A percentile compares a stretch with the other conserved stretches of the same genome.
phyloP scores from a whole-genome alignment of 2,797 vertebrate genomes.

The Catostomus latipinnis region DNA sequence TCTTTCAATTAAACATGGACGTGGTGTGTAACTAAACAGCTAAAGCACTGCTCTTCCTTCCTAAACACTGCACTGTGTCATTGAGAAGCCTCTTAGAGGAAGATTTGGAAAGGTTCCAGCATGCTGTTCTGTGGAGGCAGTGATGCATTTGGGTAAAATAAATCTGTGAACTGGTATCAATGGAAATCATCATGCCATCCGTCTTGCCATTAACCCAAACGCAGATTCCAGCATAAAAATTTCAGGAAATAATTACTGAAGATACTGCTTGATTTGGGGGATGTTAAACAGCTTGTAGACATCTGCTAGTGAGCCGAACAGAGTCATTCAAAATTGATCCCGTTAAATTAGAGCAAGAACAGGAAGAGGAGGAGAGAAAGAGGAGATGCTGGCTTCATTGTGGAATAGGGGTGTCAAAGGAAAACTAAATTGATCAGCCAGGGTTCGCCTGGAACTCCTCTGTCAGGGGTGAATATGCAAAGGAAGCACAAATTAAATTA shows the following conservation, averaged over 20 bases:
- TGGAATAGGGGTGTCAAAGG: slow-evolving; percentile 88
- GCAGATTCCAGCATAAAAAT: slow-evolving; percentile 94
- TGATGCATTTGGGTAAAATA: slow-evolving; percentile 45
- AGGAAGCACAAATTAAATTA: slow-evolving; percentile 99
- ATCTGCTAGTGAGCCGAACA: slow-evolving; percentile 96
- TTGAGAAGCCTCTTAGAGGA: slow-evolving; percentile 39
- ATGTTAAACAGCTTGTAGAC: slow-evolving; percentile 99
- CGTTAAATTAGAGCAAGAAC: slow-evolving; percentile 86
- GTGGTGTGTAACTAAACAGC: slow-evolving; percentile 1
- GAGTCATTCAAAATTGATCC: slow-evolving; percentile 99
- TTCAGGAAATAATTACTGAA: slow-evolving; percentile 97
- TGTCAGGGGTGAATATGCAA: slow-evolving; percentile 98
- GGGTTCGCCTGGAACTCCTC: slow-evolving; percentile 90
- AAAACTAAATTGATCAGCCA: slow-evolving; percentile 89
- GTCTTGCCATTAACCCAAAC: slow-evolving; percentile 88
- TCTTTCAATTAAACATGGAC: background rate
- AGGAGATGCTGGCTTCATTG: slow-evolving; percentile 79
- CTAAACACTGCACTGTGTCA: slow-evolving; percentile 20
- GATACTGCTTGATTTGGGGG: slow-evolving; percentile 97
- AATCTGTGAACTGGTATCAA: slow-evolving; percentile 55
- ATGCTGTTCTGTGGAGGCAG: slow-evolving; percentile 24
- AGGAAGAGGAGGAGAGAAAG: slow-evolving; percentile 60
- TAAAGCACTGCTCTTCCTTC: background rate
- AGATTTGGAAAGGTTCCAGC: slow-evolving; percentile 39
- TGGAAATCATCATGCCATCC: slow-evolving; percentile 81